Evolutionary conservation across 2,797 vertebrate species (phyloP).

Genomic region (Clarias platycephalus): DNA sequence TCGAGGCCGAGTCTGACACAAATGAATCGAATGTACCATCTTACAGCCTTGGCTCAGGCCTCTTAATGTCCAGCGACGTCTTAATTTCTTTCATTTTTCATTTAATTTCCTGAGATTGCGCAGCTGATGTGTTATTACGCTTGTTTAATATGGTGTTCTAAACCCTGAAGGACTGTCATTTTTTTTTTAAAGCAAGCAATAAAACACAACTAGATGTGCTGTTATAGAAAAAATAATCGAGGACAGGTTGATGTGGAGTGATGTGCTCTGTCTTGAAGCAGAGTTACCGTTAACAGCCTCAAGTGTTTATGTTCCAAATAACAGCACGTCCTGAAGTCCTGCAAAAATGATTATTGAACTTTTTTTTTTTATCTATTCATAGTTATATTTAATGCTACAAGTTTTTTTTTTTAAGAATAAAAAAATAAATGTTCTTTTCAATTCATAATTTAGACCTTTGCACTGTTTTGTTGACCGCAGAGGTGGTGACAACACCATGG

Average conservation of each 20-base stretch:
- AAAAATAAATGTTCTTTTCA: neutral
- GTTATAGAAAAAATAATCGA: neutral
- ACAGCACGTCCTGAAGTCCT: neutral
- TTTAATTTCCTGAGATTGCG: slow-evolving; percentile 32
- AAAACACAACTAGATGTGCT: neutral
- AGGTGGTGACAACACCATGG: neutral
- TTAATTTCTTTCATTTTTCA: slow-evolving; percentile 58
- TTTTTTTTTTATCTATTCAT: neutral
- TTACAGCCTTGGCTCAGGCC: slow-evolving; percentile 67
- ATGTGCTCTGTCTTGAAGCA: neutral
- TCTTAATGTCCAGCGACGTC: slow-evolving; percentile 58
- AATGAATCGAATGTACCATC: slow-evolving; percentile 65
- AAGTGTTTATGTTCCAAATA: neutral
- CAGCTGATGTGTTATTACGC: slow-evolving; percentile 39
- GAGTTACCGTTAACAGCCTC: neutral
- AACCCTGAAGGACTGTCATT: neutral
- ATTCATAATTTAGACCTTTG: neutral
- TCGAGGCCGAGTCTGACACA: slow-evolving; percentile 53
- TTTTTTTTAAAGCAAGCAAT: neutral
- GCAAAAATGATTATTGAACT: neutral
- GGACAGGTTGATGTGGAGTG: neutral
- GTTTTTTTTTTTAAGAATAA: neutral
- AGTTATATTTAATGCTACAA: neutral
- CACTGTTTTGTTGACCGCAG: neutral
- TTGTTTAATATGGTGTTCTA: slow-evolving; percentile 19